Base-by-base conservation (phyloP, 1,140 invertebrate species). In the Sitodiplosis mosellana region DNA sequence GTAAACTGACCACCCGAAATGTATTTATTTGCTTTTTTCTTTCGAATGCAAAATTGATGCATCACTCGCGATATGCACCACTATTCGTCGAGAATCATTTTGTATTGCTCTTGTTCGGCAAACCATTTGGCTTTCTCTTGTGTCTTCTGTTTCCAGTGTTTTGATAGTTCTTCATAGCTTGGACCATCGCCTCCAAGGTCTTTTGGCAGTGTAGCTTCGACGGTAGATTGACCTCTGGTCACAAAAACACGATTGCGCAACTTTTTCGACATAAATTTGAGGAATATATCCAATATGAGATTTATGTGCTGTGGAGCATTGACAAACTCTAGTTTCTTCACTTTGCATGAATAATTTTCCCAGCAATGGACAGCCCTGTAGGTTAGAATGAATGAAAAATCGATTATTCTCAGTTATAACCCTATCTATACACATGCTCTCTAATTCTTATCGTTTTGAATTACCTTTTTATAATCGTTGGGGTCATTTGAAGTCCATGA, bases 211-310 rank as follows among this genome's bases (percentile, higher is more conserved):
- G 73, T 58, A 11, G 69, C 60, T 7, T 74, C 56, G 2, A 69
- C 59, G 19, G 69, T 57, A 22, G 59, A 46, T 70, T 57, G 22
- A 54, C 59, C 20, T 55, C 57, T 27, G 51, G 57, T 71, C 1
- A 79, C 62, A 46, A 68, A 56, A 3, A 80, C 64, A 46, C 78
- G 67, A 1, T 65, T 59, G 42, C 66, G 70, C 51, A 83, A 59
- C 54, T 86, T 84, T 38, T 74, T 66, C 19, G 69, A 75, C 77
- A 86, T 77, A 53, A 86, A 85, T 48, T 58, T 69, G 59, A 74
- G 75, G 48, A 83, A 76, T 10, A 85, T 69, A 44, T 74, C 75
- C 19, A 85, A 62, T 4, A 85, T 64, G 5, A 77, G 63, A 55
- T 82, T 80, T 14, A 84, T 69, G 52, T 82, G 71, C 1, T 57